Evolutionary conservation across 1,140 invertebrate species (phyloP), one percentile per base, ranked within the genome.

Genomic region (Drosophila pseudoananassae): DNA sequence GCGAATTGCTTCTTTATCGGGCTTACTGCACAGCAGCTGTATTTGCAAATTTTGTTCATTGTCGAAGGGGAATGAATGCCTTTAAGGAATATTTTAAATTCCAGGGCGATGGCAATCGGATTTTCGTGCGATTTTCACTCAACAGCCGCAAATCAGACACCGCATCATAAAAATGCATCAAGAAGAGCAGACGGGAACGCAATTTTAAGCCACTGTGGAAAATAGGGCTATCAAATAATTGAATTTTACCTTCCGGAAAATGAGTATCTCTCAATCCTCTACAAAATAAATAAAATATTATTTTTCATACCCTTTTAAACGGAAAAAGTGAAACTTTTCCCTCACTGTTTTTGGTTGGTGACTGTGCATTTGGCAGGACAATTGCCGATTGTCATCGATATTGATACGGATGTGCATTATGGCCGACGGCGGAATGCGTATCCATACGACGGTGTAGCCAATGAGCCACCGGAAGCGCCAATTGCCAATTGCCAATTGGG

Each of bases 401-500:
- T 76, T 59, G 83, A 88, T 88, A 88, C 75, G 81, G 77, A 85
- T 87, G 82, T 79, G 60, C 68, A 87, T 85, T 77, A 81, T 81
- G 78, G 56, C 59, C 72, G 63, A 38, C 82, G 15, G 12, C 12
- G 61, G 45, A 27, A 49, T 75, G 46, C 63, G 47, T 56, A 43
- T 64, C 51, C 65, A 55, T 45, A 31, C 49, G 38, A 36, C 68
- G 77, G 55, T 70, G 81, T 43, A 81, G 81, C 81, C 81, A 85
- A 88, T 83, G 71, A 83, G 75, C 83, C 78, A 76, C 74, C 82
- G 83, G 82, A 87, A 87, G 83, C 83, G 70, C 40, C 82, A 87
- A 87, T 87, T 87, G 82, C 82, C 82, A 85, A 78, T 75, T 85
- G 82, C 82, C 82, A 87, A 87, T 82, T 87, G 83, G 82, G 83